Evolutionary conservation across 2,888 invertebrate genomes (phyloP).

Genomic region (Exocentrus adspersus): DNA sequence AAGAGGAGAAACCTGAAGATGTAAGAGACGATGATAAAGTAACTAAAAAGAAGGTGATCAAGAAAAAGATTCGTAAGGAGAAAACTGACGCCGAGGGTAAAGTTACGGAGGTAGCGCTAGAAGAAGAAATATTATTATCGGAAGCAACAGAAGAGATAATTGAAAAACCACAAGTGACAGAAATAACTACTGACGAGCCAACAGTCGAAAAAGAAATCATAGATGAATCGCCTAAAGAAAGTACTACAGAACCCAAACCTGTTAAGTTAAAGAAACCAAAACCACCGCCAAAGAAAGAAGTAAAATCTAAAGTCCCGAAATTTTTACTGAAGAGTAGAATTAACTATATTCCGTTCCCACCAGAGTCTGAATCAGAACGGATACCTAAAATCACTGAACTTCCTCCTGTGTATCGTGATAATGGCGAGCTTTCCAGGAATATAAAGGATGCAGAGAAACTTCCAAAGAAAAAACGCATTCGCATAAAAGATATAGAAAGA

Average conservation of each 20-base stretch:
- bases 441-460: constrained; percentile 64
- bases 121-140: constrained; percentile 9
- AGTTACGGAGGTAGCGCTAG: neutral
- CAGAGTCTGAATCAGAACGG: constrained; percentile 55
- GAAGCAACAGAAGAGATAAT: constrained; percentile 26
- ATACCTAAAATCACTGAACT: constrained; percentile 59
- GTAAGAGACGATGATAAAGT: constrained; percentile 44
- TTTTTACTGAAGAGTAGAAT: constrained; percentile 65
- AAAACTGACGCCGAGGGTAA: constrained; percentile 54
- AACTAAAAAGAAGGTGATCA: constrained; percentile 49
- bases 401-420: constrained; percentile 62
- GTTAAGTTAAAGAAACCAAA: constrained; percentile 65
- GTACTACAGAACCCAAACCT: constrained; percentile 66
- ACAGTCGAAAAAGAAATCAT: constrained; percentile 58
- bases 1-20: constrained; percentile 16
- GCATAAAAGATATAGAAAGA: constrained; percentile 60
- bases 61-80: constrained; percentile 56
- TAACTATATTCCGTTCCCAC: constrained; percentile 63
- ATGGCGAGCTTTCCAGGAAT: constrained; percentile 65
- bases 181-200: constrained; percentile 40
- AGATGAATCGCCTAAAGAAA: constrained; percentile 55
- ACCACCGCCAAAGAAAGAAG: constrained; percentile 56
- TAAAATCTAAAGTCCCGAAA: constrained; percentile 61
- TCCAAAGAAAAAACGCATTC: constrained; percentile 61
- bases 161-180: constrained; percentile 33